These are phyloP conservation scores for Sorex fumeus DNA, from an alignment of 2,113 vertebrate species.

Conservation along the genomic window DNA sequence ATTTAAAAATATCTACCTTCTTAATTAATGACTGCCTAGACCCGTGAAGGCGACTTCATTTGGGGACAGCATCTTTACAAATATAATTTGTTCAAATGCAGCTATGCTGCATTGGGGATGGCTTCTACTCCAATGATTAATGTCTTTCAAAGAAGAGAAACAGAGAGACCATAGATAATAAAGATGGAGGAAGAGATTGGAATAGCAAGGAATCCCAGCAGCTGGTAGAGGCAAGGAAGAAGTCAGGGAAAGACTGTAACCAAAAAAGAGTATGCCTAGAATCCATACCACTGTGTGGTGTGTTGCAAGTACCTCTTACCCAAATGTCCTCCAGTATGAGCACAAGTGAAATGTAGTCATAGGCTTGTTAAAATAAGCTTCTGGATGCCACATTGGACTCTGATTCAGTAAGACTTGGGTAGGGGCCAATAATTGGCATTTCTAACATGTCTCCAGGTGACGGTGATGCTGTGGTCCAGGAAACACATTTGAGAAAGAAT, in stretches of 20 bases:
- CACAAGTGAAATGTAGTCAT: too few relatives aligned
- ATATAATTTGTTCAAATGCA: conserved; percentile 24
- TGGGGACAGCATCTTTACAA: conserved; percentile 2
- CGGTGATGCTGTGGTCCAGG: too few relatives aligned
- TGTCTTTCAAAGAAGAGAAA: conserved; percentile 28
- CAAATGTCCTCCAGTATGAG: too few relatives aligned
- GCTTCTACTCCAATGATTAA: neutral
- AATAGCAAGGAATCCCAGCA: neutral
- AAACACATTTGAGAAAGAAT: too few relatives aligned
- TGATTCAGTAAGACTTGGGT: too few relatives aligned
- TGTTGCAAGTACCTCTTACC: too few relatives aligned
- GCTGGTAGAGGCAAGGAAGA: neutral
- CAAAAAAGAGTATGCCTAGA: neutral
- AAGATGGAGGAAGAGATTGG: neutral
- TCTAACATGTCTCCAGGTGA: too few relatives aligned
- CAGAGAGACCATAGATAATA: neutral
- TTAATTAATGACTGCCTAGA: conserved; percentile 15
- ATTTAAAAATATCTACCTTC: neutral
- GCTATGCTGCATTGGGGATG: neutral
- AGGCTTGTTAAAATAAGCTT: too few relatives aligned
- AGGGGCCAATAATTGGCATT: too few relatives aligned
- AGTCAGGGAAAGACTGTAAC: neutral
- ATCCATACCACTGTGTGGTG: too few relatives aligned
- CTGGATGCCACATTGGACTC: too few relatives aligned
- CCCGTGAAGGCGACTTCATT: conserved; percentile 10